phyloP scores from a whole-genome alignment of 2,888 invertebrate genomes.

The Cylloceria caligata region DNA sequence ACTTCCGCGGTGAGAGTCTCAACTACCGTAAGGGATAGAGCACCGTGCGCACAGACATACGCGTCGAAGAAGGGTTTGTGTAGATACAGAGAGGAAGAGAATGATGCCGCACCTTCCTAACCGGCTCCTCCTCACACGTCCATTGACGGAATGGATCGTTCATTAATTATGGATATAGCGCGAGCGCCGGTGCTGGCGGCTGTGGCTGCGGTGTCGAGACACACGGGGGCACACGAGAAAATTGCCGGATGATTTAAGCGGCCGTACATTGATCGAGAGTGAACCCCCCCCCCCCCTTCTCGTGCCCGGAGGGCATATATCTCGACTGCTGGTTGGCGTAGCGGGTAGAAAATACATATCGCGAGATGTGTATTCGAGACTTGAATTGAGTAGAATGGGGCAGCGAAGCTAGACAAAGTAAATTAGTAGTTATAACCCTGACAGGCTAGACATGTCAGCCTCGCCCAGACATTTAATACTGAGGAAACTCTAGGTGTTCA shows the following conservation, averaged over 20 bases:
- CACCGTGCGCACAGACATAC: conserved; percentile 7
- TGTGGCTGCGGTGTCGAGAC: not conserved
- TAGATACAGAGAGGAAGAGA: conserved; percentile 17
- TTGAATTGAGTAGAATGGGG: conserved; percentile 31
- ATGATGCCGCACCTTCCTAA: conserved; percentile 62
- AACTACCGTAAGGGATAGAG: conserved; percentile 63
- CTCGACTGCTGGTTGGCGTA: conserved; percentile 27
- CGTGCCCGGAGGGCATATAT: conserved; percentile 31
- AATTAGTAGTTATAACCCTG: conserved; percentile 63
- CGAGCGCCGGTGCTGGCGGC: conserved; percentile 47
- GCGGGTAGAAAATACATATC: conserved; percentile 52
- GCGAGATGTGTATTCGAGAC: conserved; percentile 47
- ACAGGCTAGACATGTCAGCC: conserved; percentile 57
- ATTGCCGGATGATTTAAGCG: conserved; percentile 68
- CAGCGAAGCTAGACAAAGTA: conserved; percentile 51
- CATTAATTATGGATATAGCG: conserved; percentile 75
- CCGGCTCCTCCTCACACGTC: conserved; percentile 65
- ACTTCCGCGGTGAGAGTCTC: conserved; percentile 68
- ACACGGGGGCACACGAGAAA: conserved; percentile 45
- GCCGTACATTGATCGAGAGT: conserved; percentile 65
- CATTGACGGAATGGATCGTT: conserved; percentile 73
- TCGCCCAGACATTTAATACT: conserved; percentile 22
- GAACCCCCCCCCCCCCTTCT: conserved; percentile 32
- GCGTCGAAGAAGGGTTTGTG: not conserved
- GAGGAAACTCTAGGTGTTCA: not conserved